Evolutionary conservation across 2,797 vertebrate genomes (phyloP).

Genomic region (Valencia hispanica): DNA sequence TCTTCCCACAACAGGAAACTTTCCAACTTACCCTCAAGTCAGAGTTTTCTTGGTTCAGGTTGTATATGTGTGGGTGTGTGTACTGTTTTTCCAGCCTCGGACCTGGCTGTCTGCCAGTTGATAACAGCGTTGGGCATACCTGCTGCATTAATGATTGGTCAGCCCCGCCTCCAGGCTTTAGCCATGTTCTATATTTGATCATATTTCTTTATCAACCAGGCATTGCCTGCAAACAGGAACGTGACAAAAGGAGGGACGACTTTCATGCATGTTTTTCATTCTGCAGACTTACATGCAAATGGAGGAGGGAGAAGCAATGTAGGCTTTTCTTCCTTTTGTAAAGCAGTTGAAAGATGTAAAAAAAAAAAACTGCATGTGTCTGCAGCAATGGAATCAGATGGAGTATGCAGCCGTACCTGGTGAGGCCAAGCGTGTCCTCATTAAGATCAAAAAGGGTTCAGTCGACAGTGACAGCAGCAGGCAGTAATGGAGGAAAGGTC

Average conservation of each 20-base stretch:
- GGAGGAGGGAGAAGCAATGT: background rate
- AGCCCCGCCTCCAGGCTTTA: constrained; percentile 63
- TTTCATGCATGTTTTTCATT: constrained; percentile 1
- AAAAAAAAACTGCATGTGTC: background rate
- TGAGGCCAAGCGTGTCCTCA: constrained; percentile 30
- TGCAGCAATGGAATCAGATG: background rate
- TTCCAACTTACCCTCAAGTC: constrained; percentile 3
- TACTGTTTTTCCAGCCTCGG: constrained; percentile 62
- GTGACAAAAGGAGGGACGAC: constrained; percentile 25
- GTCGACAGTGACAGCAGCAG: constrained; percentile 19
- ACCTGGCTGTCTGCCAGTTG: constrained; percentile 76
- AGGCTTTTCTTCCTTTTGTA: background rate
- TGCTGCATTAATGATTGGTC: constrained; percentile 86
- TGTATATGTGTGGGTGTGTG: constrained; percentile 34
- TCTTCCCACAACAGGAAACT: no score
- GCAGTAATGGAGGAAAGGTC: constrained; percentile 46
- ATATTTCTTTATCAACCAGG: constrained; percentile 49
- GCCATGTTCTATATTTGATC: constrained; percentile 59
- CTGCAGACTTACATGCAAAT: background rate
- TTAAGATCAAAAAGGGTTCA: constrained; percentile 54
- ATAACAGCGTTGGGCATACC: constrained; percentile 82
- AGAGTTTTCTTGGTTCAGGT: constrained; percentile 45
- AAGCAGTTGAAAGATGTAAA: background rate
- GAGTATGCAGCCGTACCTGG: background rate
- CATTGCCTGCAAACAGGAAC: constrained; percentile 37